These are phyloP conservation scores for Nephrocerus scutellatus DNA, from an alignment of 2,888 invertebrate genomes.

Conservation along the genomic window DNA sequence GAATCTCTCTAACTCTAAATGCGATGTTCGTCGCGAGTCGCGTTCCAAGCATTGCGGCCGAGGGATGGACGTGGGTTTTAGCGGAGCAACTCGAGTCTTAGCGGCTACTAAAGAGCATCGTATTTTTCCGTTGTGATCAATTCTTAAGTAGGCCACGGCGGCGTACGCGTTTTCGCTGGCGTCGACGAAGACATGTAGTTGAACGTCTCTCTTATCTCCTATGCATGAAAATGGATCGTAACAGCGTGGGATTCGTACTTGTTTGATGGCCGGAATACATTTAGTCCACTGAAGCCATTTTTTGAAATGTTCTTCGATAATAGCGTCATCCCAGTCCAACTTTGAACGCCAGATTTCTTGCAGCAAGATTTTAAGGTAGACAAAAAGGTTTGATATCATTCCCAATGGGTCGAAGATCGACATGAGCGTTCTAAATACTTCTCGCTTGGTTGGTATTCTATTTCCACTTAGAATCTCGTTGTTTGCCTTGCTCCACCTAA, in stretches of 20 bases:
- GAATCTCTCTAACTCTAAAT: too few species aligned
- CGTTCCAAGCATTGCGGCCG: too few species aligned
- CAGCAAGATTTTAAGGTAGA: conserved; percentile 16
- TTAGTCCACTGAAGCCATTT: conserved; percentile 8
- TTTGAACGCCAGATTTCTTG: conserved; percentile 11
- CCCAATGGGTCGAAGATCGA: conserved; percentile 7
- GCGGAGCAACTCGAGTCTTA: conserved; percentile 21
- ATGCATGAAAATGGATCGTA: too few species aligned
- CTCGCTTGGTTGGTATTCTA: conserved; percentile 7
- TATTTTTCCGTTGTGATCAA: too few species aligned
- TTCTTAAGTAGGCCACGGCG: too few species aligned
- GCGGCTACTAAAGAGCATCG: conserved; percentile 17
- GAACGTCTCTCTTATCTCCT: too few species aligned
- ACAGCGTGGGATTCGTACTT: conserved; percentile 9
- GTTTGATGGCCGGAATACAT: not conserved
- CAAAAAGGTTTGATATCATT: conserved; percentile 10
- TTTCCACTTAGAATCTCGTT: too few species aligned
- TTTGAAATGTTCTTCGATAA: conserved; percentile 1
- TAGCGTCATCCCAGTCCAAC: conserved; percentile 13
- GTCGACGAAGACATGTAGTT: conserved; percentile 15
- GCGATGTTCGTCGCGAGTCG: too few species aligned
- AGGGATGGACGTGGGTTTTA: too few species aligned
- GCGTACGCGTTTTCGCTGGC: too few species aligned
- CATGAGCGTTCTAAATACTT: conserved; percentile 9
- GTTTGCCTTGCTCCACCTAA: too few species aligned